A percentile compares a stretch with the other conserved stretches of the same genome.
These are phyloP conservation scores for Philereme vetulata DNA, from an alignment of 2,888 invertebrate genomes.

Conservation along the genomic window DNA sequence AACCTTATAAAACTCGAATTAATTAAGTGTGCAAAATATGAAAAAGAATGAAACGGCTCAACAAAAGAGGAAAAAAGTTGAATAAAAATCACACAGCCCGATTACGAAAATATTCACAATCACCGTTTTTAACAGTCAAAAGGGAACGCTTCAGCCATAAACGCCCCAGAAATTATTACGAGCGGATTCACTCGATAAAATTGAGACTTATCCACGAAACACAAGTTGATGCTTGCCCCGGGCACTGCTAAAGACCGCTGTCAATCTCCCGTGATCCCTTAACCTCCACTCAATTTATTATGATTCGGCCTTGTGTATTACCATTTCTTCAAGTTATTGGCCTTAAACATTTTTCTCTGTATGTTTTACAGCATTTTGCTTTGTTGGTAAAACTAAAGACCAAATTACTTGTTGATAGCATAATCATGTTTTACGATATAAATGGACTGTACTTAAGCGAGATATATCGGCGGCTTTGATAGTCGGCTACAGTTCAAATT, in stretches of 20 bases:
- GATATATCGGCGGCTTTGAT: constrained; percentile 34
- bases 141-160: constrained; percentile 46
- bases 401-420: constrained; percentile 34
- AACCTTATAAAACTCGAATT: neutral
- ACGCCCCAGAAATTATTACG: constrained; percentile 59
- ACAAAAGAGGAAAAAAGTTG: constrained; percentile 18
- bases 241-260: constrained; percentile 67
- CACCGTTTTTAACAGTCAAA: constrained; percentile 45
- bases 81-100: constrained; percentile 6
- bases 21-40: neutral
- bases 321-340: constrained; percentile 45
- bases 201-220: constrained; percentile 61
- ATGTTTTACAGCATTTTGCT: constrained; percentile 46
- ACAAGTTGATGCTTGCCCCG: constrained; percentile 60
- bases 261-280: constrained; percentile 69
- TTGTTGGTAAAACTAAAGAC: constrained; percentile 19
- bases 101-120: constrained; percentile 31
- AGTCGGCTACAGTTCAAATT: constrained; percentile 25
- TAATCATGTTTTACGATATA: constrained; percentile 37
- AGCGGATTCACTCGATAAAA: constrained; percentile 59
- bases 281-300: constrained; percentile 73
- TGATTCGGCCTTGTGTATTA: constrained; percentile 49
- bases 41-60: constrained; percentile 10
- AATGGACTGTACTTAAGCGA: constrained; percentile 32
- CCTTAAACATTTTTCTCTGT: constrained; percentile 50